A percentile compares a stretch with the other conserved stretches of the same genome.
phyloP scores from a whole-genome alignment of 2,888 invertebrate species.

The Tiliacea citrago region DNA sequence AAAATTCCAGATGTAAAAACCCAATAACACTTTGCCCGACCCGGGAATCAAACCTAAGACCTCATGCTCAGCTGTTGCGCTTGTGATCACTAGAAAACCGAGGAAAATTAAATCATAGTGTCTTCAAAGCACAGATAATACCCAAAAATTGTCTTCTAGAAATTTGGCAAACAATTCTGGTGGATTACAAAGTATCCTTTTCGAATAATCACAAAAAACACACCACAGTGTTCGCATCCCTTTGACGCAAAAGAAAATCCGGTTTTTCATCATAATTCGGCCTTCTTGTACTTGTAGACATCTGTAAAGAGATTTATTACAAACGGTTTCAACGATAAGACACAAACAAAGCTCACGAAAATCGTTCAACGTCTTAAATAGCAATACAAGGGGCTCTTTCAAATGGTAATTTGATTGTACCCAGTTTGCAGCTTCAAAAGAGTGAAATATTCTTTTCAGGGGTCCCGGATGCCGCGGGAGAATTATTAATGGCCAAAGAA shows the following conservation, averaged over 20 bases:
- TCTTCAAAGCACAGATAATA: too few relatives aligned
- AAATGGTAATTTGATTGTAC: constrained; percentile 89
- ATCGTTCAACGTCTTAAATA: constrained; percentile 82
- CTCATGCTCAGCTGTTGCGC: not conserved
- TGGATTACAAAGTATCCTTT: not conserved
- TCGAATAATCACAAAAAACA: constrained; percentile 1
- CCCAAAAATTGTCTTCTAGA: not conserved
- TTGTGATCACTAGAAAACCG: not conserved
- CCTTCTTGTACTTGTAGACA: constrained; percentile 46
- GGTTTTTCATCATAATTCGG: constrained; percentile 39
- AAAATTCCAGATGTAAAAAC: not conserved
- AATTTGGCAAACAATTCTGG: not conserved
- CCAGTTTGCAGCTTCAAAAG: constrained; percentile 86
- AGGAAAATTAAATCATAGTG: not conserved
- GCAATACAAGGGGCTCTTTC: constrained; percentile 82
- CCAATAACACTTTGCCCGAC: not conserved
- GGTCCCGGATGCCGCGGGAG: constrained; percentile 80
- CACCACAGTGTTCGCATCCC: constrained; percentile 13
- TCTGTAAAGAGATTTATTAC: constrained; percentile 62
- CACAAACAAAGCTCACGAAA: constrained; percentile 78
- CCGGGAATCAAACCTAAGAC: not conserved
- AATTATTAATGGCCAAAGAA: constrained; percentile 86
- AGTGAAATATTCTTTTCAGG: constrained; percentile 88
- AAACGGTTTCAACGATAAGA: constrained; percentile 64
- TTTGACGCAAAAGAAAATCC: constrained; percentile 41